Evolutionary conservation across 2,113 vertebrate species (phyloP).

Genomic region (Scolopax mira): DNA sequence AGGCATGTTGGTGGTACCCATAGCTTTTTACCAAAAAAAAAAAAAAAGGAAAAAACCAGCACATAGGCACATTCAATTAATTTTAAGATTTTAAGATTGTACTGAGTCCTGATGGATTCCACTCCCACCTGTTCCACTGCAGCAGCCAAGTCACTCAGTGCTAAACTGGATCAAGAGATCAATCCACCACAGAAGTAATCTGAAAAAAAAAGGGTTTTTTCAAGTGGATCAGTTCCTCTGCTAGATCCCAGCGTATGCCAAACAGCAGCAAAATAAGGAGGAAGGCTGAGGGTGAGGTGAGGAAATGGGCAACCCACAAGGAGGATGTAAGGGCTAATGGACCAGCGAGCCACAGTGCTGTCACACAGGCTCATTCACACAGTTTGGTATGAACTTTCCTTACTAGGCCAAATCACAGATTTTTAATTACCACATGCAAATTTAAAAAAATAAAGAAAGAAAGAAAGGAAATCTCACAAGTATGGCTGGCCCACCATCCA

Average conservation of each 20-base stretch:
- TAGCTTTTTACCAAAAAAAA: background rate
- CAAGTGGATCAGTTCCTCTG: background rate
- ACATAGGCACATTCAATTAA: accelerated
- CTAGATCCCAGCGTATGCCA: background rate
- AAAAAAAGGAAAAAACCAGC: background rate
- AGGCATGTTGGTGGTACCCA: background rate
- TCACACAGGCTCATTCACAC: background rate
- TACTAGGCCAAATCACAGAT: background rate
- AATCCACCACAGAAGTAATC: background rate
- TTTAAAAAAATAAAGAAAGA: background rate
- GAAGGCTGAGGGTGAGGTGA: background rate
- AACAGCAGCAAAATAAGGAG: background rate
- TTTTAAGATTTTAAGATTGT: background rate
- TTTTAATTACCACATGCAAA: background rate
- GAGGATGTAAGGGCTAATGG: background rate
- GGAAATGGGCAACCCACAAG: background rate
- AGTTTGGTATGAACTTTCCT: background rate
- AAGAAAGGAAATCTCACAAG: background rate
- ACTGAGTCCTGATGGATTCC: background rate
- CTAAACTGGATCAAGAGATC: background rate
- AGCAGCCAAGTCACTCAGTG: background rate
- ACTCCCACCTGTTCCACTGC: background rate
- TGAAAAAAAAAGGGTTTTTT: background rate
- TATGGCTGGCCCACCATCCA: background rate
- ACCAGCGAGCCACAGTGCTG: background rate